Base-by-base conservation (phyloP, 2,888 invertebrate genomes). In the Arge pagana region DNA sequence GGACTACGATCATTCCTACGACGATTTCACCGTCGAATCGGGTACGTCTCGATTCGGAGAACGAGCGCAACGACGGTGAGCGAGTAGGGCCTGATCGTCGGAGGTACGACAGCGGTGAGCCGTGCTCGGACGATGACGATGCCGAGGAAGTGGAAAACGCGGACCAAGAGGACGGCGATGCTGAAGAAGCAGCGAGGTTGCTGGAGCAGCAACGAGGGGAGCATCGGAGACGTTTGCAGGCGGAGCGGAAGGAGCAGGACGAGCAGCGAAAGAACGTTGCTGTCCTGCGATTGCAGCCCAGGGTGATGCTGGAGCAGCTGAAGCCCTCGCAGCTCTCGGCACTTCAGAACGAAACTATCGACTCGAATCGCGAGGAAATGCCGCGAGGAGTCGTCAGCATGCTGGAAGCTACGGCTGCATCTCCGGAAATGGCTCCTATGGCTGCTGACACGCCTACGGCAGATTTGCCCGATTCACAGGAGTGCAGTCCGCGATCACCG, bases 1-100 rank as follows among this genome's bases (percentile, higher is more conserved):
- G 88, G 65, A 90, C 90, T 42, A 87, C 87, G 72, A 31, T 50
- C 31, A 24, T 21, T 15, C 57, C 56, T 26, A 51, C 61, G 40
- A 54, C 56, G 18, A 51, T 55, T 50, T 53, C 54, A 13, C 53
- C 57, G 26, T 52, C 59, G 45, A 43, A 54, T 37, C 45, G 57
- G 59, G 62, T 43, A 24, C 55, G 57, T 50, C 10, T 28, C n/a
- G 52, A 54, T 16, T 52, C 52, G 7, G 41, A 13, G 2, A 36
- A 37, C 6, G 41, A 30, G 6, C n/a, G 45, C 10, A 21, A 39
- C n/a, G 45, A 21, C 3, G 19, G 37, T 8, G 30, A 33, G 5
- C 33, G 28, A 8, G 21, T 18, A 37, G 28, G 31, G 3, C 43
- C 42, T 11, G 28, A 36, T 8, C 26, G 48, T n/a, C n/a, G n/a